Evolutionary conservation across 2,888 invertebrate genomes (phyloP).

Genomic region (Myopa tessellatipennis): DNA sequence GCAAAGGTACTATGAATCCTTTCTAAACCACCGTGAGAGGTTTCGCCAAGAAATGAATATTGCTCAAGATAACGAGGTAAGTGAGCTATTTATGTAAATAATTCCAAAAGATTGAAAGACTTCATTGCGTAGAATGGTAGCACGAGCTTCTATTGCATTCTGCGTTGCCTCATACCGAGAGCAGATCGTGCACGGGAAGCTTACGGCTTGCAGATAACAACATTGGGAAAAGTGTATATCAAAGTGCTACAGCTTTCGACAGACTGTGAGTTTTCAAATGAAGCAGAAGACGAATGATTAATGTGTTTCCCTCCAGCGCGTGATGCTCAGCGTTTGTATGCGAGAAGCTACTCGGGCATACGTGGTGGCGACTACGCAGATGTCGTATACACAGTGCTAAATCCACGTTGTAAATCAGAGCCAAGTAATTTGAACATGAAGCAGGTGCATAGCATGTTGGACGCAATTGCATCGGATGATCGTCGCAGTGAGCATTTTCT

Average conservation of each 20-base stretch:
- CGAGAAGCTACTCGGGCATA: slow-evolving; percentile 51
- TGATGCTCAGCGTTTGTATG: slow-evolving; percentile 64
- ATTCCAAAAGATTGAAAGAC: background rate
- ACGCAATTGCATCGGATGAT: slow-evolving; percentile 78
- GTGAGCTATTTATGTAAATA: background rate
- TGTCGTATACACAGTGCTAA: slow-evolving; percentile 79
- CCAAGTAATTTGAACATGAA: slow-evolving; percentile 73
- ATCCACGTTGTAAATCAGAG: slow-evolving; percentile 69
- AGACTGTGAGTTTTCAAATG: slow-evolving; percentile 68
- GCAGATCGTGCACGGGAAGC: slow-evolving; percentile 82
- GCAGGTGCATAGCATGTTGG: slow-evolving; percentile 80
- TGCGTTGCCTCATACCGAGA: slow-evolving; percentile 83
- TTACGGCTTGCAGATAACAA: slow-evolving; percentile 85
- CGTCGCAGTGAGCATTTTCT: slow-evolving; percentile 71
- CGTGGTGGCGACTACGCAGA: slow-evolving; percentile 82
- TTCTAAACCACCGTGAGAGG: slow-evolving; percentile 57
- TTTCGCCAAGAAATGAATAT: slow-evolving; percentile 51
- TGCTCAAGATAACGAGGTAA: slow-evolving; percentile 45
- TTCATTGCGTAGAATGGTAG: slow-evolving; percentile 66
- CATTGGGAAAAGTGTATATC: slow-evolving; percentile 78
- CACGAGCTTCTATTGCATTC: slow-evolving; percentile 76
- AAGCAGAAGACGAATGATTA: background rate
- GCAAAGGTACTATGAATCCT: slow-evolving; percentile 59
- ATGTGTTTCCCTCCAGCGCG: slow-evolving; percentile 58
- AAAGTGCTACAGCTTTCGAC: slow-evolving; percentile 80